Base-by-base conservation (phyloP, 2,888 invertebrate genomes). In the Andricus quercusramuli region DNA sequence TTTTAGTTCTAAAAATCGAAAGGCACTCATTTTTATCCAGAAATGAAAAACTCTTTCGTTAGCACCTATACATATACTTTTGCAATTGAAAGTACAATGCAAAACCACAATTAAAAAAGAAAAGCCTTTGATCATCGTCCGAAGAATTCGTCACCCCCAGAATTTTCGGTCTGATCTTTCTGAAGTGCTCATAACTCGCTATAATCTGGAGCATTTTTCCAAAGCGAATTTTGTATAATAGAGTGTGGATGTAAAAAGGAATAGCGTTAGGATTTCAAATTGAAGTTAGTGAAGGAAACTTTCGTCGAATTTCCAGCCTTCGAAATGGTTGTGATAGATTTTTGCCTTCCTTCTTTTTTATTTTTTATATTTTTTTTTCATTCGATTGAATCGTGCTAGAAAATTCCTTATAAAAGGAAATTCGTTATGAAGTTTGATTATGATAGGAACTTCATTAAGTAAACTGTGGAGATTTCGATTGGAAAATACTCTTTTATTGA, bases 1-100 rank as follows among this genome's bases (percentile, higher is more conserved):
- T n/a, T 70, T 44, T 0, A 68, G 5, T 47, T 47, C 8, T 17
- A 47, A 44, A 51, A 22, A 17, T 74, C 47, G 51, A 29, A 64
- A 64, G 15, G 29, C 25, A 29, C 64, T 70, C 25, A 70, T 70
- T 70, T 70, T 51, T 3, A 17, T n/a, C 6, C 6, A 6, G 68
- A 47, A 22, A 70, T 20, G 25, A 25, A 17, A 20, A 51, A 29
- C 3, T 70, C 11, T 70, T 22, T 59, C 13, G 59, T 59, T 59
- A 11, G 11, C 59, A 59, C 59, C 22, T 59, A 56, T 70, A 59
- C 82, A 83, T 82, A 80, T 86, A 85, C 86, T 85, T 85, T 84
- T 85, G 83, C 85, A 79, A 86, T 83, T 84, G 82, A 86, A 86
- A 86, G 83, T 86, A 85, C 79, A 78, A 80, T 56, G n/a, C 32